Conservation (phyloP, 2,888 invertebrate species). For the Stratiomys singularior region DNA sequence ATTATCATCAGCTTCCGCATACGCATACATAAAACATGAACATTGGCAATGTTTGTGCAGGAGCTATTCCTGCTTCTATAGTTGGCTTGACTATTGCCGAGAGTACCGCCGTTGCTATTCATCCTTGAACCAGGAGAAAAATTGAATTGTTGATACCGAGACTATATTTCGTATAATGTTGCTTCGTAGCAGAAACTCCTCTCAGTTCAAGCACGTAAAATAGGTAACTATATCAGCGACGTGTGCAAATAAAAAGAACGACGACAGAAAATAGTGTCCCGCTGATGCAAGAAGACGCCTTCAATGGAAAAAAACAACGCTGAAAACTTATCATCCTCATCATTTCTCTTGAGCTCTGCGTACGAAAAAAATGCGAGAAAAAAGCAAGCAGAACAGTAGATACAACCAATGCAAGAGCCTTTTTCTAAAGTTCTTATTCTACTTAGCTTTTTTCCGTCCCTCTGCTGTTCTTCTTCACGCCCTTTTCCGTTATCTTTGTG, state of each 20-base stretch:
- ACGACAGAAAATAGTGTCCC: background rate
- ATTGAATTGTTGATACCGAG: background rate
- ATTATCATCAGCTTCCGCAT: slow-evolving; percentile 21
- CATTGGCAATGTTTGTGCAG: background rate
- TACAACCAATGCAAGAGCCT: too few species aligned
- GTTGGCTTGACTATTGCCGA: background rate
- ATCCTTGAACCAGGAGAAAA: background rate
- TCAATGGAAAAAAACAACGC: background rate
- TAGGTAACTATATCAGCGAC: slow-evolving; percentile 29
- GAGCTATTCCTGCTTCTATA: too few species aligned
- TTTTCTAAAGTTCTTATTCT: too few species aligned
- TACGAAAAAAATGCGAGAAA: background rate
- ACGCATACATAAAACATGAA: slow-evolving; percentile 39
- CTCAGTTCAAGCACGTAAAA: background rate
- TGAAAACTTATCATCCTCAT: slow-evolving; percentile 37
- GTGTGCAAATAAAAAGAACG: background rate
- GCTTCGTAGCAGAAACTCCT: background rate
- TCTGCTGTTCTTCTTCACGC: too few species aligned
- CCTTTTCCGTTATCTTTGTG: background rate
- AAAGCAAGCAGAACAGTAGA: too few species aligned
- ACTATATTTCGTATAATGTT: too few species aligned
- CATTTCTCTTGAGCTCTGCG: background rate
- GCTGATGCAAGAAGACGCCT: background rate
- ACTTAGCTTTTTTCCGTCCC: too few species aligned
- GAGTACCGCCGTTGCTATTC: background rate